These are phyloP conservation scores for Melanerpes aurifrons DNA, from an alignment of 2,113 vertebrate genomes.

Conservation along the genomic window DNA sequence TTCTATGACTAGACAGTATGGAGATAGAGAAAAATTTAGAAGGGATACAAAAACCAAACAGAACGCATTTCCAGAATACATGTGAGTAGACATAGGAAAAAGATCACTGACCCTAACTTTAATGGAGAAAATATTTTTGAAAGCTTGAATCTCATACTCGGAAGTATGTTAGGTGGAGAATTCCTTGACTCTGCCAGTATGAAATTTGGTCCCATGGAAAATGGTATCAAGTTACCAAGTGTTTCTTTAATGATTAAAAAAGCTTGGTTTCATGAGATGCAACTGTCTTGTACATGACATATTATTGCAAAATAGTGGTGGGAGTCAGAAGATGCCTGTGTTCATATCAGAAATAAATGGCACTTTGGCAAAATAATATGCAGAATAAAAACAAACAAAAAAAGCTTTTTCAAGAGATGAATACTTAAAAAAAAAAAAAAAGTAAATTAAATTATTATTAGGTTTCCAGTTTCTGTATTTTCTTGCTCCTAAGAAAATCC, in stretches of 20 bases:
- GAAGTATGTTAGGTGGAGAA: not conserved
- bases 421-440: not conserved
- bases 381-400: conserved; percentile 8
- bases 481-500: conserved; percentile 47
- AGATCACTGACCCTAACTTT: conserved; percentile 31
- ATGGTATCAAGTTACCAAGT: not conserved
- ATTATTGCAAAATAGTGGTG: not conserved
- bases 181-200: not conserved
- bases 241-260: conserved; percentile 27
- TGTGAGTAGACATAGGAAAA: not conserved
- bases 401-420: not conserved
- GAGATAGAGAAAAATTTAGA: conserved; percentile 2
- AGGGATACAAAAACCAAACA: not conserved
- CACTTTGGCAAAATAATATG: not conserved
- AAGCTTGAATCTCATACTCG: conserved; percentile 16
- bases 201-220: not conserved
- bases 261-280: not conserved
- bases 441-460: conserved; percentile 4
- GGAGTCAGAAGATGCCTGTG: not conserved
- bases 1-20: not conserved
- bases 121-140: conserved; percentile 44
- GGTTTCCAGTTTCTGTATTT: conserved; percentile 28
- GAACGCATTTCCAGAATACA: conserved; percentile 8
- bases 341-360: not conserved
- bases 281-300: not conserved